Evolutionary conservation across 2,113 vertebrate genomes (phyloP).

Genomic region (Otocyon megalotis): DNA sequence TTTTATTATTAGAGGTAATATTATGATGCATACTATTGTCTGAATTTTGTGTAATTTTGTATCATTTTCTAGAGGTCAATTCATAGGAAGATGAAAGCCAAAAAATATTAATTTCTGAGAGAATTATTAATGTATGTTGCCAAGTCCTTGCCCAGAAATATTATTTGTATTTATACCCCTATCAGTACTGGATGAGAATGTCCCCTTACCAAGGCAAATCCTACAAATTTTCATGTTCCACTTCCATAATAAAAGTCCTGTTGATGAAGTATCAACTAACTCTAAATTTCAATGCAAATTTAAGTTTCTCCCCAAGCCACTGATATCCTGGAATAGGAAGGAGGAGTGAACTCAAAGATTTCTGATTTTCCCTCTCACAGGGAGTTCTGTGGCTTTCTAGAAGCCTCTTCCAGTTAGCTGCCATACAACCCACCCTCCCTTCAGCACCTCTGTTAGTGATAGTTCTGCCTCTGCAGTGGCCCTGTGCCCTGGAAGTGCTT

Average conservation of each 20-base stretch:
- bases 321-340: not conserved
- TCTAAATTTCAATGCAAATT: not conserved
- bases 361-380: not conserved
- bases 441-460: too few species aligned
- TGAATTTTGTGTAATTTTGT: not conserved
- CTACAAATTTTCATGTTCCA: not conserved
- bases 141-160: not conserved
- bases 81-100: not conserved
- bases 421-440: too few species aligned
- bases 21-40: not conserved
- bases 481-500: not conserved
- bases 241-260: not conserved
- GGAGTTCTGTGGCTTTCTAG: not conserved
- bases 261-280: not conserved
- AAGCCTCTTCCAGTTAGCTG: not conserved
- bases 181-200: not conserved
- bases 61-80: not conserved
- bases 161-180: not conserved
- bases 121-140: not conserved
- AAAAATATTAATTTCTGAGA: not conserved
- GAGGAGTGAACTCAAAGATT: not conserved
- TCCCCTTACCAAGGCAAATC: not conserved
- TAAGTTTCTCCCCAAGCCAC: not conserved
- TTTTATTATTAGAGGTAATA: constrained; percentile 9
- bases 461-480: not conserved